Conservation (phyloP, 2,888 invertebrate species). For the Idaea aversata region DNA sequence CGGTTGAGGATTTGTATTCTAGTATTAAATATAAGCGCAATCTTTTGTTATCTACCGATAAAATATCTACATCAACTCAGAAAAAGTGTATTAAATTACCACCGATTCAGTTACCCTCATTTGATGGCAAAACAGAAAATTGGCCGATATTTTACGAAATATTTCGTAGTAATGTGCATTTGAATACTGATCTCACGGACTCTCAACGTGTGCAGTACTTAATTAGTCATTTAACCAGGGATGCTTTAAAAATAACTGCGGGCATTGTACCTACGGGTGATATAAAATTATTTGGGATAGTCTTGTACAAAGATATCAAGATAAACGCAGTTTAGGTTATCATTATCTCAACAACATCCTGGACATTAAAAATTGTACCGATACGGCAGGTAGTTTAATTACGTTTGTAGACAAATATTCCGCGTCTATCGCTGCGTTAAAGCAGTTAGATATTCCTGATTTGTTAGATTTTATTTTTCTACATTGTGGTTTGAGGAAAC, state of each 20-base stretch:
- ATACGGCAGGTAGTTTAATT: not conserved
- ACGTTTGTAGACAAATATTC: too few relatives aligned
- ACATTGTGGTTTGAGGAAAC: too few relatives aligned
- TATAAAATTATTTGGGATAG: not conserved
- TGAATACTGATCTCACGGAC: not conserved
- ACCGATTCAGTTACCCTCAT: not conserved
- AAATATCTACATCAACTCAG: too few relatives aligned
- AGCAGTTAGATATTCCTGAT: too few relatives aligned
- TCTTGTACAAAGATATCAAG: slow-evolving; percentile 1
- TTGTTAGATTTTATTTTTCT: too few relatives aligned
- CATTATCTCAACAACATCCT: slow-evolving; percentile 2
- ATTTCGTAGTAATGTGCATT: not conserved
- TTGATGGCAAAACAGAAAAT: slow-evolving; percentile 3
- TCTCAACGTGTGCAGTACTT: not conserved
- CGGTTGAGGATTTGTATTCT: too few relatives aligned
- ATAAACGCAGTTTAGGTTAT: not conserved
- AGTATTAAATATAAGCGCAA: too few relatives aligned
- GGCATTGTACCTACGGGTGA: slow-evolving; percentile 1
- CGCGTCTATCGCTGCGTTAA: too few relatives aligned
- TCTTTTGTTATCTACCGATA: too few relatives aligned
- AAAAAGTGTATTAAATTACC: too few relatives aligned
- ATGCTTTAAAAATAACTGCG: not conserved
- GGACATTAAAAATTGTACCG: not conserved
- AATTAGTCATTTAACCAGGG: too few relatives aligned
- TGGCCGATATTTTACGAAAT: slow-evolving; percentile 4